Conservation (phyloP, 2,888 invertebrate species). For the Lasioglossum oenotherae region DNA sequence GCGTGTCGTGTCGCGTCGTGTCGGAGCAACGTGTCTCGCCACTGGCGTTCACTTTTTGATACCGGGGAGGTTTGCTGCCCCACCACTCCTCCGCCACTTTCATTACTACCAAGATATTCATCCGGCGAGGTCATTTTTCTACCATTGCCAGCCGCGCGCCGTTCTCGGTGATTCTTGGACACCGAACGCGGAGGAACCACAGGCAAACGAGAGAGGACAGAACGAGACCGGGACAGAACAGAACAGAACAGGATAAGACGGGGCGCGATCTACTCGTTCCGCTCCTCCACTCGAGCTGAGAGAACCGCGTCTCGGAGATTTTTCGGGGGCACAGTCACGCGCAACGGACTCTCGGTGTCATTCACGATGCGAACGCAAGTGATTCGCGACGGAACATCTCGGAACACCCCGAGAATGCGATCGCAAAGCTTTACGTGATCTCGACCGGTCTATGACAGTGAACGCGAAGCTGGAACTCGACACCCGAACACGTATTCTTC, state of each 20-base stretch:
- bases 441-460: not conserved
- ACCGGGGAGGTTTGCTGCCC: slow-evolving; percentile 64
- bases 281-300: no score
- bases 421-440: slow-evolving; percentile 38
- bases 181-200: slow-evolving; percentile 59
- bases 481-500: not conserved
- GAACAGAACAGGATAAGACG: not conserved
- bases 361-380: slow-evolving; percentile 33
- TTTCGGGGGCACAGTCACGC: not conserved
- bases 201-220: not conserved
- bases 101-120: slow-evolving; percentile 63
- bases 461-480: not conserved
- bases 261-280: not conserved
- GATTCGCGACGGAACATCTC: not conserved
- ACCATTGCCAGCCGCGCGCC: slow-evolving; percentile 71
- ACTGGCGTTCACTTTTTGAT: slow-evolving; percentile 70
- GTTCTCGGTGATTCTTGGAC: slow-evolving; percentile 75
- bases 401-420: slow-evolving; percentile 25
- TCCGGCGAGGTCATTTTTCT: slow-evolving; percentile 76
- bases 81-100: slow-evolving; percentile 65
- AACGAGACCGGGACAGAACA: no score
- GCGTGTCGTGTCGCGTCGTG: not conserved
- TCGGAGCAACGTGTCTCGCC: slow-evolving; percentile 17
- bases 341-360: slow-evolving; percentile 3
- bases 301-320: not conserved